These are phyloP conservation scores for Mustela erminea DNA, from an alignment of 2,797 vertebrate genomes.

Conservation along the genomic window DNA sequence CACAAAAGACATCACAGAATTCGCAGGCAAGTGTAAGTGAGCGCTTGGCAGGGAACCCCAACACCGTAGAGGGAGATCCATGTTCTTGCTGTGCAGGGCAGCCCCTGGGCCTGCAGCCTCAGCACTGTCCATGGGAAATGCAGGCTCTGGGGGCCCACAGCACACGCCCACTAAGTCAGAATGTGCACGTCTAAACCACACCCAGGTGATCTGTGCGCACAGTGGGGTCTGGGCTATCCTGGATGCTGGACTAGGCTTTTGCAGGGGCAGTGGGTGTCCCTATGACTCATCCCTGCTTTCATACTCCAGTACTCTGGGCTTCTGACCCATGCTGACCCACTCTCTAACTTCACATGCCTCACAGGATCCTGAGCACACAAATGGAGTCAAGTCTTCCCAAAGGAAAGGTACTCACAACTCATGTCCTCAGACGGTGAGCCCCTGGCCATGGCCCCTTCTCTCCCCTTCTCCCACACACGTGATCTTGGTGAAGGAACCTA, in stretches of 20 bases:
- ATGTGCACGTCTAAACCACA: accelerated
- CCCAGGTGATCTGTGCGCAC: accelerated
- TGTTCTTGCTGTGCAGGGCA: no score
- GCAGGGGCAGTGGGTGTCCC: background rate
- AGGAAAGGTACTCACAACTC: background rate
- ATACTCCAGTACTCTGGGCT: background rate
- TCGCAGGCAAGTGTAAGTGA: background rate
- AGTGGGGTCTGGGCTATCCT: background rate
- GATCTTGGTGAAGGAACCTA: background rate
- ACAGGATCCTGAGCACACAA: accelerated
- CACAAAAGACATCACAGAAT: no score
- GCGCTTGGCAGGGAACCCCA: background rate
- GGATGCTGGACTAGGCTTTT: background rate
- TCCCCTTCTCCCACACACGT: no score
- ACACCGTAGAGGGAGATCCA: accelerated
- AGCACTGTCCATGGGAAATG: accelerated
- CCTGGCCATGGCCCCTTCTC: no score
- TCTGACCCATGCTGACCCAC: background rate
- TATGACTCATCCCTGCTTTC: background rate
- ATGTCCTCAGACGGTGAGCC: accelerated
- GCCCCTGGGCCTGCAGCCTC: accelerated
- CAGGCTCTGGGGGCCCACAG: background rate
- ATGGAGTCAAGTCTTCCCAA: background rate
- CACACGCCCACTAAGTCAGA: background rate
- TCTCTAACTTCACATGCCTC: background rate